These are phyloP conservation scores for Sebastolobus alascanus DNA, from an alignment of 2,797 vertebrate species.

Conservation along the genomic window DNA sequence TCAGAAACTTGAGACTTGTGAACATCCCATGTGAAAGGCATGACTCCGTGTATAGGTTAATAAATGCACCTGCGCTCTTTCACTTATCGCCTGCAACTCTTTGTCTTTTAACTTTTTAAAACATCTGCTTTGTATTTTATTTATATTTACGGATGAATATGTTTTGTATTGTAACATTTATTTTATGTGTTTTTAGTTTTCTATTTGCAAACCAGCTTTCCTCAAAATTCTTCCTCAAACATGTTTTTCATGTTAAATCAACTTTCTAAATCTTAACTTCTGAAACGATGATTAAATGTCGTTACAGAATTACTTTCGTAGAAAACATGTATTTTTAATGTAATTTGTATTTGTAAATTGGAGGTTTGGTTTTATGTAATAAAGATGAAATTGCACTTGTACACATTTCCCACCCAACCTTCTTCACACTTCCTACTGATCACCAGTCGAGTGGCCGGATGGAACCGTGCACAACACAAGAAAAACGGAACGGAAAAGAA, in stretches of 20 bases:
- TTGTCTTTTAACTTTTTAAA: background rate
- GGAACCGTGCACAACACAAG: slow-evolving; percentile 8
- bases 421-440: background rate
- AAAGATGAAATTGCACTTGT: background rate
- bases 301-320: background rate
- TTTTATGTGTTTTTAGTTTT: background rate
- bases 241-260: background rate
- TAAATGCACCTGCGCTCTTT: background rate
- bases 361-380: background rate
- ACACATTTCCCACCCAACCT: background rate
- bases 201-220: background rate
- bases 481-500: slow-evolving; percentile 23
- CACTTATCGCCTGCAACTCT: background rate
- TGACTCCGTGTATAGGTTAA: background rate
- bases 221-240: background rate
- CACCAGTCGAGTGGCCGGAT: background rate
- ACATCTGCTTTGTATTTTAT: background rate
- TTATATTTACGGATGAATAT: background rate
- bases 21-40: background rate
- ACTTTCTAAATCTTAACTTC: background rate
- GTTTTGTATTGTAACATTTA: background rate
- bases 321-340: background rate
- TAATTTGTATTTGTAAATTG: background rate
- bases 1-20: background rate
- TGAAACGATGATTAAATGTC: background rate